A percentile compares a stretch with the other conserved stretches of the same genome.
Evolutionary conservation across 2,113 vertebrate genomes (phyloP).

Genomic region (Pavo muticus): DNA sequence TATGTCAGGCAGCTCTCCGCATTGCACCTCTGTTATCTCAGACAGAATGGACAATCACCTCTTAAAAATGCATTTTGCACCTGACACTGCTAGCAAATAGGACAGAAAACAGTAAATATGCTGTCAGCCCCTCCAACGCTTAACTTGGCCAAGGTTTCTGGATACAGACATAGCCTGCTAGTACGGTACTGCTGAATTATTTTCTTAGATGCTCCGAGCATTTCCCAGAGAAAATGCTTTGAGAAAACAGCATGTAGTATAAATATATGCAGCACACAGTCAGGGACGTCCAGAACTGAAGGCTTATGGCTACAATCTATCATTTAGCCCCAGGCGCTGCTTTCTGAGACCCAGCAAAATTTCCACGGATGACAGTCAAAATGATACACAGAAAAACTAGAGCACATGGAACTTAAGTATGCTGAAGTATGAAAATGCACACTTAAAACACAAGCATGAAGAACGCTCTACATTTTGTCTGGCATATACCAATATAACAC

Average conservation of each 20-base stretch:
- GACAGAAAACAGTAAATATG: neutral
- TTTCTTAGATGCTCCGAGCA: neutral
- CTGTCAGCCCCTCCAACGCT: neutral
- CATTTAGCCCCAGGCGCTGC: neutral
- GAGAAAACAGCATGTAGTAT: neutral
- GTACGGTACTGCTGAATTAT: no score
- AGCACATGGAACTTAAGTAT: neutral
- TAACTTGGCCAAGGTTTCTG: neutral
- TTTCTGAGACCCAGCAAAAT: neutral
- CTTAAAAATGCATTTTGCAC: neutral
- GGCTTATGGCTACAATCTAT: neutral
- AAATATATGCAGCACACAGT: fast-evolving
- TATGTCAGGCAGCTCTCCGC: neutral
- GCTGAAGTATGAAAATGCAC: neutral
- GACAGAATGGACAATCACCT: neutral
- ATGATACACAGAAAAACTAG: fast-evolving
- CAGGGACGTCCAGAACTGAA: neutral
- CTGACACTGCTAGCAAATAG: neutral
- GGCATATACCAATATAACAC: fast-evolving
- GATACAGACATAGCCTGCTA: neutral
- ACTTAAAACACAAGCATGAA: neutral
- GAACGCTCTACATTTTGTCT: neutral
- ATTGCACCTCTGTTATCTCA: neutral
- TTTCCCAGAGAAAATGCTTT: neutral
- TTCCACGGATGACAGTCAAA: neutral